A percentile compares a stretch with the other conserved stretches of the same genome.
These are phyloP conservation scores for Julus scandinavius DNA, from an alignment of 2,888 invertebrate genomes.

Conservation along the genomic window DNA sequence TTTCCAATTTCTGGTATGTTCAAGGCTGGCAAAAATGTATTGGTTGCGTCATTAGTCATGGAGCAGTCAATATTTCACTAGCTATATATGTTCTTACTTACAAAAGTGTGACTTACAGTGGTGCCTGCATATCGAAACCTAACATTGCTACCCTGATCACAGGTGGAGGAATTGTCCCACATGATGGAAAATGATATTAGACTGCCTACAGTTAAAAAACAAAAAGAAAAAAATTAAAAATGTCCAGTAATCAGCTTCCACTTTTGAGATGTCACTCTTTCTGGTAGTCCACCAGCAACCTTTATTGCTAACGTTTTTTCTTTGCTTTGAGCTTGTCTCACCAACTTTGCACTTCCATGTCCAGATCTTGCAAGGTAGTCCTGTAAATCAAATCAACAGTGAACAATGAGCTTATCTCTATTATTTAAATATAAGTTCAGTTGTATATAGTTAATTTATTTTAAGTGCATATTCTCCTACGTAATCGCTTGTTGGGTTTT, in stretches of 20 bases:
- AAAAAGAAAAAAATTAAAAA: background rate
- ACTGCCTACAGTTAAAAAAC: slow-evolving; percentile 70
- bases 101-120: slow-evolving; percentile 65
- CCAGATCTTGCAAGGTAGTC: slow-evolving; percentile 99
- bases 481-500: slow-evolving; percentile 52
- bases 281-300: slow-evolving; percentile 97
- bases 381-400: slow-evolving; percentile 66
- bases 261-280: slow-evolving; percentile 85
- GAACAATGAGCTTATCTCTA: background rate
- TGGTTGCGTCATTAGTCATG: background rate
- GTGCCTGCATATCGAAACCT: slow-evolving; percentile 91
- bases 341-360: slow-evolving; percentile 98
- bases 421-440: background rate
- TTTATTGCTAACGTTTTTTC: slow-evolving; percentile 99
- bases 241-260: background rate
- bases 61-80: background rate
- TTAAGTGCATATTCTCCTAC: background rate
- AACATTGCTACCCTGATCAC: slow-evolving; percentile 99
- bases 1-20: too few species aligned
- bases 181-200: slow-evolving; percentile 94
- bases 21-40: too few species aligned
- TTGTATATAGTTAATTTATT: background rate
- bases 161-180: slow-evolving; percentile 97
- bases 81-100: too few species aligned
- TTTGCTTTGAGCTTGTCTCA: slow-evolving; percentile 98